Evolutionary conservation across 2,797 vertebrate species (phyloP), one percentile per base, ranked within the genome.

Genomic region (Pelochelys cantorii): DNA sequence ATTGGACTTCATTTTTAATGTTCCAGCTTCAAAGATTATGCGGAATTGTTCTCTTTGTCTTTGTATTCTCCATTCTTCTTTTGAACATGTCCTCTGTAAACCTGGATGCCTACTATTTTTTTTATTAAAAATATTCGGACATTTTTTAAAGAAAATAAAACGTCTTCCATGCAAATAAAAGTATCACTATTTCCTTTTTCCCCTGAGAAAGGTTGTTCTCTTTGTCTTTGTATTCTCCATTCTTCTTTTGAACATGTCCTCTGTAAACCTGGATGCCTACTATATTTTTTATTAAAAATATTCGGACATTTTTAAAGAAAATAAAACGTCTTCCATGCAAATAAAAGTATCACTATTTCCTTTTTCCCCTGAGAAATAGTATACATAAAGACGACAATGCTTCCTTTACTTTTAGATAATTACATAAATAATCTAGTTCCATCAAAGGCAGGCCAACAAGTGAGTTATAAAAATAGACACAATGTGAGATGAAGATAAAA

Each of bases 381-480:
- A 6, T 54, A 27, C 65, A 27, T 86, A 89, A 95, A 88, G 54
- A 91, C 18, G 87, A 52, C 78, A 79, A 60, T 82, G 88, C 37
- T 82, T 29, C 93, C 42, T 92, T 82, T 80, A 86, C 18, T 56
- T 42, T 93, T 34, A 84, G 29, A 59, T 94, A 94, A 87, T 91
- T 91, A 82, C 4, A 59, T 17, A 15, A 53, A 59, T 75, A 92
- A 95, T 89, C 81, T 37, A 91, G 11, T 91, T 86, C 94, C 18
- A 88, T 90, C 81, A 89, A 95, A 97, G 93, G 10, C 25, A 78
- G 93, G 5, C 23, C 84, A 92, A 55, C 92, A 95, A 79, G 7
- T 59, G 8, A 65, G 31, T 56, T 86, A 56, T 77, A 83, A 85
- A 27, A 86, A 59, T 65, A 89, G 59, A 85, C 3, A 81, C 2